Evolutionary conservation across 92 coral and sea anemone genomes (phyloP), one percentile per base, ranked within the genome.

Genomic region (Anthopleura xanthogrammica): DNA sequence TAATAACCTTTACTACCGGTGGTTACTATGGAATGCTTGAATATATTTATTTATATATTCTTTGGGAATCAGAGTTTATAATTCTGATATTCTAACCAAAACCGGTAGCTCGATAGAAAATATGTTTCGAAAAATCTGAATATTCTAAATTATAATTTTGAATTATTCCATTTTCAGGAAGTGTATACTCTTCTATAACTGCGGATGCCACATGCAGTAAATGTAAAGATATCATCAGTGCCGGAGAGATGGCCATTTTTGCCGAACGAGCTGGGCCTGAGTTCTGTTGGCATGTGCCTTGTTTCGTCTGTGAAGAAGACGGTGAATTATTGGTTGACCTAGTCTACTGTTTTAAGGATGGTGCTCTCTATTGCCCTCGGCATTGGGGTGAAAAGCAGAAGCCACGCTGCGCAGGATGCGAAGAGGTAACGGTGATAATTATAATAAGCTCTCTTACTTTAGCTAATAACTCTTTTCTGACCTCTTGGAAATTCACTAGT

Each of bases 321-420:
- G 85, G 83, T 16, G 98, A 90, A 41, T 83, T 95, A 42, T 90
- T 95, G 23, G 94, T 90, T 16, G 98, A 95, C 81, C 88, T 86
- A 41, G 81, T 95, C 68, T 94, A 94, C 88, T 95, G 97, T 79
- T 89, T 83, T 79, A 90, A 92, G 36, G 92, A 88, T 20, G 88
- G 89, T 66, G 83, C 85, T 36, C 85, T 94, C 13, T 90, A 86
- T 62, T 95, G 98, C 71, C 87, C 93, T 42, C 86, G 98, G 40
- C 98, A 95, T 71, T 95, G 92, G 88, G 87, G 91, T 43, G 98
- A 95, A 77, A 75, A 83, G 16, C 92, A 86, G 70, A 94, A 94
- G 76, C 98, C 97, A 55, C 94, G 98, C 20, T 95, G 98, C 85
- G 97, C 95, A 55, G 98, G 98, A 48, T 95, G 98, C 79, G 98